Evolutionary conservation across 2,113 vertebrate species (phyloP).

Genomic region (Struthidea cinerea): DNA sequence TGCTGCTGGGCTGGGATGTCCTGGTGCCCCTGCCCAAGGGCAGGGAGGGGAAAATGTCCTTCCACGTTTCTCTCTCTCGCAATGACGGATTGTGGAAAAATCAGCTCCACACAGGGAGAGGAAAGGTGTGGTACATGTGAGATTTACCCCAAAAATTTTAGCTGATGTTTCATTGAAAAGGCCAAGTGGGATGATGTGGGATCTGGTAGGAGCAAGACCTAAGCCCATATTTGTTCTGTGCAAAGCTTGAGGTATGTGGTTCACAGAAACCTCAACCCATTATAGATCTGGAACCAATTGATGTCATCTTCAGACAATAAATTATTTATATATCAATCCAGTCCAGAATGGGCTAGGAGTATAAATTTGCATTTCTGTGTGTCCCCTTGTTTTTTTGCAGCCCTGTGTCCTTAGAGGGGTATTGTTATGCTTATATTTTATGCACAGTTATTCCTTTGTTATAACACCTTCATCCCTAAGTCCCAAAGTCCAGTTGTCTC

Average conservation of each 20-base stretch:
- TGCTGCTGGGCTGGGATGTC: not conserved
- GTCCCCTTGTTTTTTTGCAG: not conserved
- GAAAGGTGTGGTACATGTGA: rapidly evolving
- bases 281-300: not conserved
- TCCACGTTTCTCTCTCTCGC: not conserved
- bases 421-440: not conserved
- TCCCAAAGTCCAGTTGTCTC: not conserved
- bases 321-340: not conserved
- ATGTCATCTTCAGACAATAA: not conserved
- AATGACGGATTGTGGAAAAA: not conserved
- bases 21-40: not conserved
- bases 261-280: not conserved
- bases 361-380: not conserved
- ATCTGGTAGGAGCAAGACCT: not conserved
- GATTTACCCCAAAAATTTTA: not conserved
- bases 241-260: not conserved
- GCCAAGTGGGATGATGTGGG: not conserved
- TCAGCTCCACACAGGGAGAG: not conserved
- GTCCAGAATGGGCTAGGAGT: not conserved
- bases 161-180: not conserved
- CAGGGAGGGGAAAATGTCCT: not conserved
- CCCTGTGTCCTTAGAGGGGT: not conserved
- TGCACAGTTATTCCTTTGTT: not conserved
- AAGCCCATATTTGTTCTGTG: rapidly evolving
- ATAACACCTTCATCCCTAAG: not conserved